Conservation (phyloP, 2,113 vertebrate species). For the Hemicordylus capensis region DNA sequence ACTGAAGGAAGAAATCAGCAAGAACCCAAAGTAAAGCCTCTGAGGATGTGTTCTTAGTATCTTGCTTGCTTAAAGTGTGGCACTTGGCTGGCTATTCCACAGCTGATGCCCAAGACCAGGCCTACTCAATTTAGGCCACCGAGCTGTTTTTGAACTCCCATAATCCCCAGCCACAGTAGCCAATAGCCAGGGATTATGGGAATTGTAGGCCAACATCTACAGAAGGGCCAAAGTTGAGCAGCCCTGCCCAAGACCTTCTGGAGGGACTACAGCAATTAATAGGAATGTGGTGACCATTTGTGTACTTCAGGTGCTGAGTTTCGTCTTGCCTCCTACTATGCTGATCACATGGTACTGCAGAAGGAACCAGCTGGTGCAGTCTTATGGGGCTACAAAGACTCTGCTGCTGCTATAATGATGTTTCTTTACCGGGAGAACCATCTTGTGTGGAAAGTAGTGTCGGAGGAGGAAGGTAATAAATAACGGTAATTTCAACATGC, state of each 20-base stretch:
- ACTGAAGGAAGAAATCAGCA: background rate
- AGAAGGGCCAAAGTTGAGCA: too few species aligned
- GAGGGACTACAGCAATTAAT: background rate
- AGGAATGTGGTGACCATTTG: background rate
- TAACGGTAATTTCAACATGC: background rate
- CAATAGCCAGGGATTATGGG: too few species aligned
- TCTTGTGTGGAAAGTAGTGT: slow-evolving; percentile 54
- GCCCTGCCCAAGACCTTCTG: background rate
- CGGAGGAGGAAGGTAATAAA: slow-evolving; percentile 64
- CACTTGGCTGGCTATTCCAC: background rate
- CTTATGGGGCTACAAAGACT: slow-evolving; percentile 84
- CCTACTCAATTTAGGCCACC: too few species aligned
- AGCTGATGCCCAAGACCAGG: background rate
- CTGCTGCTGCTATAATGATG: slow-evolving; percentile 67
- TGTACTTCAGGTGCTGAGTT: slow-evolving; percentile 69
- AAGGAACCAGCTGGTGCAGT: slow-evolving; percentile 82
- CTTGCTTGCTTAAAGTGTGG: background rate
- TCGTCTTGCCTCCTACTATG: slow-evolving; percentile 86
- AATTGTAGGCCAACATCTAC: too few species aligned
- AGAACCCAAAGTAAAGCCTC: background rate
- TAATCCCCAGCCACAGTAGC: too few species aligned
- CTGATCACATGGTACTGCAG: slow-evolving; percentile 90
- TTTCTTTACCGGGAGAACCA: slow-evolving; percentile 39
- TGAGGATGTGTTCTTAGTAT: background rate
- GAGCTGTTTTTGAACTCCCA: too few species aligned